Base-by-base conservation (phyloP, 2,888 invertebrate genomes). In the Pammene fasciana region DNA sequence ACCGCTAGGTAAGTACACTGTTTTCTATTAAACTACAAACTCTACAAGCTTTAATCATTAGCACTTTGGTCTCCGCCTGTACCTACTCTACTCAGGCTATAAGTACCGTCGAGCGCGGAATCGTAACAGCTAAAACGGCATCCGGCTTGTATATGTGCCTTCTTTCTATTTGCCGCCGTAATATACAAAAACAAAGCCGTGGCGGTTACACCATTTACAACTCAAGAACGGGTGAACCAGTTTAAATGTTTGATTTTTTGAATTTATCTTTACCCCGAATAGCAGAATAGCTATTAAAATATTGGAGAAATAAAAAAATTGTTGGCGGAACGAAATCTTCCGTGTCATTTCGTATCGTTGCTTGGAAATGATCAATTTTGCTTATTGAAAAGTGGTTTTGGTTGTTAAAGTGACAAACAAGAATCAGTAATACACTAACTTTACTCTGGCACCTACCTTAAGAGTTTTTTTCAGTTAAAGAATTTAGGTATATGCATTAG, bases 11-110 rank as follows among this genome's bases (percentile, higher is more conserved):
- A 3, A 26, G 26, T 60, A n/a, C 9, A 38, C 6, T 38, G 34
- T 60, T 46, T 60, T 45, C 45, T 59, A 38, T 38, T 5, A 14
- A 50, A 41, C 50, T 13, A 50, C 48, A 50, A 50, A 14, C 46
- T 8, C 34, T 43, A n/a, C 55, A 43, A 70, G 67, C 70, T 66
- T 70, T 61, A 7, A 38, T 70, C 70, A 61, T 66, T 70, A 70
- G 60, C 66, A 70, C 70, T 70, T 70, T 61, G 66, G 70, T 70
- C 54, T 18, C 43, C 60, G 38, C 41, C 16, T 18, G 45, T 70
- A 54, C n/a, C n/a, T n/a, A n/a, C n/a, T n/a, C n/a, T n/a, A n/a
- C 52, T 34, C 48, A 13, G 26, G 57, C 7, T 16, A 57, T 45
- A 26, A 41, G 57, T 59, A 70, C 61, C 50, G 66, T 60, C 66